A percentile compares a stretch with the other conserved stretches of the same genome.
Evolutionary conservation across 2,797 vertebrate species (phyloP).

Genomic region (Microcaecilia unicolor): DNA sequence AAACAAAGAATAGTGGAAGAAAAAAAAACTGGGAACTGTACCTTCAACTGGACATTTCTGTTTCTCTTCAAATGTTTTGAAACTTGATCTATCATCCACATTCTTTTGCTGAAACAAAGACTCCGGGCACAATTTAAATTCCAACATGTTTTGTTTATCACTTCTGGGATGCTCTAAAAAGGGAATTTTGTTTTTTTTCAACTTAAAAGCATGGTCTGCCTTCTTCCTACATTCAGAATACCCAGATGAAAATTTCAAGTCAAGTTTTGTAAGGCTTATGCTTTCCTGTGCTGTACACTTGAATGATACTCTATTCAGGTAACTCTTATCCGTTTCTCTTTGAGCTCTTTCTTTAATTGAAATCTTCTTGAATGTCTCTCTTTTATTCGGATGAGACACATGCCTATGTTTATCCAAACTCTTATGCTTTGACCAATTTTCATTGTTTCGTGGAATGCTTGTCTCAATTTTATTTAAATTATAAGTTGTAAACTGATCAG

Average conservation of each 20-base stretch:
- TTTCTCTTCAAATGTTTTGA: constrained; percentile 11
- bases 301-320: constrained; percentile 50
- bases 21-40: constrained; percentile 14
- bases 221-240: constrained; percentile 4
- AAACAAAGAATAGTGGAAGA: too few species aligned
- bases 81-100: constrained; percentile 13
- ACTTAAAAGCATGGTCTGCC: too few species aligned
- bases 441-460: constrained; percentile 13
- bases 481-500: constrained; percentile 12
- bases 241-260: constrained; percentile 37
- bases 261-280: constrained; percentile 49
- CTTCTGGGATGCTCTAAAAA: background rate
- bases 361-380: constrained; percentile 13
- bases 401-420: constrained; percentile 38
- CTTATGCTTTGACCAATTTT: constrained; percentile 21
- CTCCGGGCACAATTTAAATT: constrained; percentile 60
- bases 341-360: constrained; percentile 22
- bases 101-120: constrained; percentile 32
- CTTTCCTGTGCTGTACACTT: constrained; percentile 38
- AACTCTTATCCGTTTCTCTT: constrained; percentile 45
- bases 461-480: constrained; percentile 21
- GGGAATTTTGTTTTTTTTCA: too few species aligned
- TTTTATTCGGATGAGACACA: constrained; percentile 16
- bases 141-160: constrained; percentile 25
- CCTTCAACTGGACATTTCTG: constrained; percentile 37